Evolutionary conservation across 2,888 invertebrate species (phyloP).

Genomic region (Prosapia bicincta): DNA sequence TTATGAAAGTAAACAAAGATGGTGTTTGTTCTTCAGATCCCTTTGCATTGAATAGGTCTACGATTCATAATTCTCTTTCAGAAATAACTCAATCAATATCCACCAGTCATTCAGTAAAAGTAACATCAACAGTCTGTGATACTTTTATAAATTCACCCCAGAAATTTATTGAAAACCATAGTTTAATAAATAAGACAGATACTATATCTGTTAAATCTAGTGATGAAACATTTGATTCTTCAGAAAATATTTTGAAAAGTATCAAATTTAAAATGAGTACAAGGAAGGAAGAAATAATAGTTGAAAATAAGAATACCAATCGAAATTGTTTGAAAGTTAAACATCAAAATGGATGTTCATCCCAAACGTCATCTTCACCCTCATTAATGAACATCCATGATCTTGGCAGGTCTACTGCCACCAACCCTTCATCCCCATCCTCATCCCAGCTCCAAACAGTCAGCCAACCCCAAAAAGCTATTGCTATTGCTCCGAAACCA

Average conservation of each 20-base stretch:
- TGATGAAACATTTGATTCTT: constrained; percentile 30
- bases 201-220: neutral
- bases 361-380: constrained; percentile 2
- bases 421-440: constrained; percentile 19
- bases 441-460: constrained; percentile 4
- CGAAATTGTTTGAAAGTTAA: constrained; percentile 42
- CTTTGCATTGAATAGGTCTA: constrained; percentile 25
- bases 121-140: constrained; percentile 13
- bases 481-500: constrained; percentile 42
- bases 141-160: neutral
- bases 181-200: neutral
- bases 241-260: constrained; percentile 62
- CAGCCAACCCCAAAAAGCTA: constrained; percentile 26
- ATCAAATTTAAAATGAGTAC: constrained; percentile 70
- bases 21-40: constrained; percentile 59
- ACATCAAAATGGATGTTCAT: constrained; percentile 11
- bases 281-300: constrained; percentile 58
- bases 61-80: neutral
- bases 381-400: constrained; percentile 21
- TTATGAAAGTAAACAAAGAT: constrained; percentile 80
- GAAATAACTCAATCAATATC: constrained; percentile 3
- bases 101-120: constrained; percentile 1
- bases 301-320: constrained; percentile 60
- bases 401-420: constrained; percentile 16
- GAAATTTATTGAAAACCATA: neutral